These are phyloP conservation scores for Drosophila sucinea DNA, from an alignment of 1,140 invertebrate genomes.

Conservation along the genomic window DNA sequence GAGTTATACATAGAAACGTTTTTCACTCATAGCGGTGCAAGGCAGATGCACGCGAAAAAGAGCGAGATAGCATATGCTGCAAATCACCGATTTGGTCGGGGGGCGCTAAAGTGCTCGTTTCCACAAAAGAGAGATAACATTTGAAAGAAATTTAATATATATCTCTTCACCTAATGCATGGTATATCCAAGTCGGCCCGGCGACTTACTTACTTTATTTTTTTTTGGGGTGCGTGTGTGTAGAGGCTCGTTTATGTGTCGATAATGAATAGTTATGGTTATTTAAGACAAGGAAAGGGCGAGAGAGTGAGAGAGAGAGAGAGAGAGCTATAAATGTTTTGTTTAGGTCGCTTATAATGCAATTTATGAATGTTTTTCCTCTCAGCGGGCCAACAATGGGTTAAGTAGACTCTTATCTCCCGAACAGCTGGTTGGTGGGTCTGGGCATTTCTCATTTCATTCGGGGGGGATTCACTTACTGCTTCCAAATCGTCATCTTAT, in stretches of 20 bases:
- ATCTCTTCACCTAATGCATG: too few species aligned
- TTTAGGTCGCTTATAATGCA: conserved; percentile 74
- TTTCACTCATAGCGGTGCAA: too few species aligned
- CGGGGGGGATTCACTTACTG: conserved; percentile 47
- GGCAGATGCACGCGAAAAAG: too few species aligned
- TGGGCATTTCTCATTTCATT: conserved; percentile 11
- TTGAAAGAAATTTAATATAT: too few species aligned
- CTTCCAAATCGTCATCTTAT: background rate
- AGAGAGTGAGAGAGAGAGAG: conserved; percentile 1
- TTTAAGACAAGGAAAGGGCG: conserved; percentile 34
- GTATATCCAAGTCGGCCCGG: too few species aligned
- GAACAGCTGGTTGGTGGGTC: conserved; percentile 7
- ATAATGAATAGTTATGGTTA: conserved; percentile 82
- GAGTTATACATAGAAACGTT: too few species aligned
- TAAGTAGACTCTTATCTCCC: conserved; percentile 36
- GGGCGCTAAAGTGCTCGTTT: too few species aligned
- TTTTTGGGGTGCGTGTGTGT: conserved; percentile 4
- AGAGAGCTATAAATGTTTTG: conserved; percentile 52
- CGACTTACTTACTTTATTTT: too few species aligned
- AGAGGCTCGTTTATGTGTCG: conserved; percentile 67
- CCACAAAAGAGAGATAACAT: too few species aligned
- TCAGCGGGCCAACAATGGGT: conserved; percentile 53
- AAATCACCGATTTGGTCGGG: too few species aligned
- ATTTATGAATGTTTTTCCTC: conserved; percentile 68
- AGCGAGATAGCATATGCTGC: too few species aligned